Evolutionary conservation across 2,113 vertebrate species (phyloP).

Genomic region (Axis porcinus): DNA sequence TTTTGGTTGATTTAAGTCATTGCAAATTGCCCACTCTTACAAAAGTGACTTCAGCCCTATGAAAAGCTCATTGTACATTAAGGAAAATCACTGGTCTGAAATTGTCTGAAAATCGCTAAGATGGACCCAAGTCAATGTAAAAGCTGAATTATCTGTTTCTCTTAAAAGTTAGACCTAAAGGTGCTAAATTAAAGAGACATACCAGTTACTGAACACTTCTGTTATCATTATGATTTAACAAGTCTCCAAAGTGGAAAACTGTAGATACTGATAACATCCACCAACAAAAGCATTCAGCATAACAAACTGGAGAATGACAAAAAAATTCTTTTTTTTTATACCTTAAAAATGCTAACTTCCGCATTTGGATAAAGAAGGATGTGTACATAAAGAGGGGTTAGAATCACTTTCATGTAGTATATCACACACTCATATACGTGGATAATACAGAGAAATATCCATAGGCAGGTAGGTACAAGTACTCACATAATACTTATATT

Average conservation of each 20-base stretch:
- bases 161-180: conserved; percentile 19
- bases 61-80: background rate
- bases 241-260: background rate
- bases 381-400: background rate
- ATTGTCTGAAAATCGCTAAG: conserved; percentile 7
- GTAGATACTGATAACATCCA: background rate
- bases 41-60: conserved; percentile 14
- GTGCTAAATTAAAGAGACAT: background rate
- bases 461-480: background rate
- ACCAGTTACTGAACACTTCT: background rate
- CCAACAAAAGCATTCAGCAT: background rate
- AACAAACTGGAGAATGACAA: conserved; percentile 7
- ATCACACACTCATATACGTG: background rate
- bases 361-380: background rate
- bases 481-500: background rate
- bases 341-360: background rate
- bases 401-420: background rate
- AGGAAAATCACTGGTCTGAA: background rate
- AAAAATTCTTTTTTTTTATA: conserved; percentile 6
- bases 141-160: conserved; percentile 6
- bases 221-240: conserved; percentile 12
- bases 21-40: background rate
- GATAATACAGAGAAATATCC: background rate
- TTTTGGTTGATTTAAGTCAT: conserved; percentile 33
- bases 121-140: background rate